Percentiles rank a stretch among this genome's conserved stretches.
phyloP scores from a whole-genome alignment of 2,113 vertebrate genomes.

The Elachura formosa region DNA sequence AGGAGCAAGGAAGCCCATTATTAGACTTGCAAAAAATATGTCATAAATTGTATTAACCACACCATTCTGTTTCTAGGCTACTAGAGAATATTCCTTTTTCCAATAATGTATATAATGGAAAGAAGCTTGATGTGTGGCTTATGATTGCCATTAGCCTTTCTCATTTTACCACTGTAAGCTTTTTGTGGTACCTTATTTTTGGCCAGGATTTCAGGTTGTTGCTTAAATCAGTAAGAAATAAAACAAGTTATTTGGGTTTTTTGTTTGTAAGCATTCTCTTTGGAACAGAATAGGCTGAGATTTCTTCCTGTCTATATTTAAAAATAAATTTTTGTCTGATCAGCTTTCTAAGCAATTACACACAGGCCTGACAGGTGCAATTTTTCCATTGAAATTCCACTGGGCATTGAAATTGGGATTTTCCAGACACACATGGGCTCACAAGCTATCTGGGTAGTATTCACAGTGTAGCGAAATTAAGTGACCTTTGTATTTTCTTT shows the following conservation, averaged over 20 bases:
- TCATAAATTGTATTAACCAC: neutral
- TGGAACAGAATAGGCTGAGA: neutral
- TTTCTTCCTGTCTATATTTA: neutral
- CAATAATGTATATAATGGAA: neutral
- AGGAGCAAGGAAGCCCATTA: neutral
- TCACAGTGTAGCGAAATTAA: neutral
- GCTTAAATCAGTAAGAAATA: neutral
- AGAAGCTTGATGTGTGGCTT: neutral
- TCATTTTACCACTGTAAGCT: neutral
- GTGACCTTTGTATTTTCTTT: neutral
- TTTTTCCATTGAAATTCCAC: neutral
- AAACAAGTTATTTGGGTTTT: neutral
- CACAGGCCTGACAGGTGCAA: neutral
- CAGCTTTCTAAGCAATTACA: neutral
- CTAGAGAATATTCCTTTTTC: neutral
- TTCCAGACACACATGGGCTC: conserved; percentile 23
- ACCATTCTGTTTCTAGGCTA: neutral
- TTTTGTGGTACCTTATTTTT: neutral
- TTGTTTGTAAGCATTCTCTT: neutral
- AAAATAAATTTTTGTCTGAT: neutral
- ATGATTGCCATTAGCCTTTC: neutral
- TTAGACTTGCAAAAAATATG: neutral
- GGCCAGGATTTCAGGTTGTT: neutral
- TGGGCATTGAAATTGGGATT: neutral
- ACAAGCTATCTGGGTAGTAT: neutral